Conservation (phyloP, 2,797 vertebrate genomes). For the Leucoraja ocellata region DNA sequence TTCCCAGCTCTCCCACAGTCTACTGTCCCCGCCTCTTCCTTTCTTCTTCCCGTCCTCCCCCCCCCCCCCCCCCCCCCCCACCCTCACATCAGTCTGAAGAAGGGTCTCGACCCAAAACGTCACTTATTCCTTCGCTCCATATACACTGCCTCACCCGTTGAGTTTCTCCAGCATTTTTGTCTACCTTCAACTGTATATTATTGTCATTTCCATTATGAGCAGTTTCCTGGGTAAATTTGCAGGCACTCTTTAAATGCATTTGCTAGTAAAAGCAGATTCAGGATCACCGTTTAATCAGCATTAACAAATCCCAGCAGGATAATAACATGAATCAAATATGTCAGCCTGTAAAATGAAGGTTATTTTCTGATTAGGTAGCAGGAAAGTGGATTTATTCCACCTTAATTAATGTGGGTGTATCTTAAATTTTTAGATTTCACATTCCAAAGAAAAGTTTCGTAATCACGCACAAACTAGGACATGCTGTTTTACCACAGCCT, state of each 20-base stretch:
- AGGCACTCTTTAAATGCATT: background rate
- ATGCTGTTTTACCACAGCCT: conserved; percentile 33
- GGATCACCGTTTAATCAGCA: background rate
- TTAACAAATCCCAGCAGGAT: background rate
- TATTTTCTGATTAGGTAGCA: background rate
- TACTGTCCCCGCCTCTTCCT: too few species aligned
- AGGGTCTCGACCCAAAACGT: too few species aligned
- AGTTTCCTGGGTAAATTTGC: background rate
- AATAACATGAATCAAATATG: background rate
- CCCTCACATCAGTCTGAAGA: too few species aligned
- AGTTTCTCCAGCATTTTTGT: too few species aligned
- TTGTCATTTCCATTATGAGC: background rate
- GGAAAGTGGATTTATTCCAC: background rate
- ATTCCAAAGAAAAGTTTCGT: conserved; percentile 29
- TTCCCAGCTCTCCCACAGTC: too few species aligned
- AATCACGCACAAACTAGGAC: conserved; percentile 28
- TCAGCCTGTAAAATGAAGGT: background rate
- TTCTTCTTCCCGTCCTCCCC: too few species aligned
- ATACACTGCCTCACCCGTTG: too few species aligned
- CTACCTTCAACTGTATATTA: too few species aligned
- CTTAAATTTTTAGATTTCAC: conserved; percentile 25
- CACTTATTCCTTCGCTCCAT: too few species aligned
- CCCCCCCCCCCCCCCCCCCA: too few species aligned
- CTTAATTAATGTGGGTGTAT: conserved; percentile 29
- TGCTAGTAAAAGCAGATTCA: background rate